A percentile compares a stretch with the other conserved stretches of the same genome.
Evolutionary conservation across 92 coral and sea anemone genomes (phyloP).

Genomic region (Actinernus sp.): DNA sequence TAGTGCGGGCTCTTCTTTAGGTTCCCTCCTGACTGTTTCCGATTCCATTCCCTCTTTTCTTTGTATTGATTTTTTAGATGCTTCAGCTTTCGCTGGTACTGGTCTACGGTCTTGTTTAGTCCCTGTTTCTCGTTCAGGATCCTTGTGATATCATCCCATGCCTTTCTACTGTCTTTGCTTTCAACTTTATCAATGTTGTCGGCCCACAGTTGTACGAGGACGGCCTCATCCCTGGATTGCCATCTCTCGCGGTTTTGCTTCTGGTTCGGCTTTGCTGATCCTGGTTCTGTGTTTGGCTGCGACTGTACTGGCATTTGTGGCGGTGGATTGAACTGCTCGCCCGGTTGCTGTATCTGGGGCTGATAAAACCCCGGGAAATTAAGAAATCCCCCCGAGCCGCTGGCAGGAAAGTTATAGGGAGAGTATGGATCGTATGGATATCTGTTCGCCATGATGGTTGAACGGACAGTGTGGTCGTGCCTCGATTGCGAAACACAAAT

Average conservation of each 20-base stretch:
- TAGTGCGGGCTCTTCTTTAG: conserved; percentile 45
- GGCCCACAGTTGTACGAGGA: conserved; percentile 38
- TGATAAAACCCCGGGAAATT: too few relatives aligned
- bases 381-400: too few relatives aligned
- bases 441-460: too few relatives aligned
- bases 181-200: conserved; percentile 43
- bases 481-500: too few relatives aligned
- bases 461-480: too few relatives aligned
- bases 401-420: too few relatives aligned
- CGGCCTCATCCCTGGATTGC: conserved; percentile 39
- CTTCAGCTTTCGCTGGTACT: conserved; percentile 53
- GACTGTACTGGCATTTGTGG: not conserved
- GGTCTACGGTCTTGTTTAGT: conserved; percentile 28
- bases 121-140: conserved; percentile 39
- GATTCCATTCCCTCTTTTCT: conserved; percentile 40
- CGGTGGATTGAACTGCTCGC: too few relatives aligned
- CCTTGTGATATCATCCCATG: conserved; percentile 39
- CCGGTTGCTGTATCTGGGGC: too few relatives aligned
- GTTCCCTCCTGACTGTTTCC: conserved; percentile 27
- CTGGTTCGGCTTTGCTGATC: conserved; percentile 1
- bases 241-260: conserved; percentile 15
- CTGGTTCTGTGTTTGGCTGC: not conserved
- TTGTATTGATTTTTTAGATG: conserved; percentile 44
- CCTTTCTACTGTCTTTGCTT: conserved; percentile 56
- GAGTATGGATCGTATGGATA: too few relatives aligned